Percentiles rank a stretch among this genome's conserved stretches.
Conservation (phyloP, 2,113 vertebrate species). For the Xenotilapia caudafasciata region DNA sequence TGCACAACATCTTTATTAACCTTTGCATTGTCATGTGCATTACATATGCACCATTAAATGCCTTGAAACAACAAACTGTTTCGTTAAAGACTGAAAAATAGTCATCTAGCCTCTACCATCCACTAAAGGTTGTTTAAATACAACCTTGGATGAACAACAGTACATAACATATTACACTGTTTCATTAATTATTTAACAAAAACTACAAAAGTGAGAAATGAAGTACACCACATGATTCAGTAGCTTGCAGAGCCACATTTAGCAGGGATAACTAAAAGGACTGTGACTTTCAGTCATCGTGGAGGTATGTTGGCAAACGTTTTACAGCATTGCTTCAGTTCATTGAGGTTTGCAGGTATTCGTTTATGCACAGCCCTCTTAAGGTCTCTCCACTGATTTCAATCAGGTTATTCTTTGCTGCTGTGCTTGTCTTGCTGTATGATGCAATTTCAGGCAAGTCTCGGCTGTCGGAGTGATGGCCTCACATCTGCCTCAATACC, state of each 20-base stretch:
- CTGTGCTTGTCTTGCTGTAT: not conserved
- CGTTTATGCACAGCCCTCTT: not conserved
- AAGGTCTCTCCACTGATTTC: not conserved
- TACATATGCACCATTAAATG: not conserved
- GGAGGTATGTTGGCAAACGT: not conserved
- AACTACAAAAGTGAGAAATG: not conserved
- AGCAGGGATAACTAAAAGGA: not conserved
- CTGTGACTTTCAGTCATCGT: not conserved
- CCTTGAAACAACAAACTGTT: not conserved
- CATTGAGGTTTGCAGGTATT: not conserved
- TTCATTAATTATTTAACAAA: not conserved
- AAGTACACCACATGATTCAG: not conserved
- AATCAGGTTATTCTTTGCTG: not conserved
- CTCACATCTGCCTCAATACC: not conserved
- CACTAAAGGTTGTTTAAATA: not conserved
- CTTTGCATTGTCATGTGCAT: not conserved
- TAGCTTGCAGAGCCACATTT: not conserved
- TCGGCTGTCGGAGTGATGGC: rapidly evolving
- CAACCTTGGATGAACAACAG: not conserved
- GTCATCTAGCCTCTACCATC: rapidly evolving
- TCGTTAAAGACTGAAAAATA: not conserved
- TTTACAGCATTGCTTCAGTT: not conserved
- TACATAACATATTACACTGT: not conserved
- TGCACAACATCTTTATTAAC: not conserved
- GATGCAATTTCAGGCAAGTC: not conserved